phyloP scores from a whole-genome alignment of 2,113 vertebrate species.

The Phasianus colchicus region DNA sequence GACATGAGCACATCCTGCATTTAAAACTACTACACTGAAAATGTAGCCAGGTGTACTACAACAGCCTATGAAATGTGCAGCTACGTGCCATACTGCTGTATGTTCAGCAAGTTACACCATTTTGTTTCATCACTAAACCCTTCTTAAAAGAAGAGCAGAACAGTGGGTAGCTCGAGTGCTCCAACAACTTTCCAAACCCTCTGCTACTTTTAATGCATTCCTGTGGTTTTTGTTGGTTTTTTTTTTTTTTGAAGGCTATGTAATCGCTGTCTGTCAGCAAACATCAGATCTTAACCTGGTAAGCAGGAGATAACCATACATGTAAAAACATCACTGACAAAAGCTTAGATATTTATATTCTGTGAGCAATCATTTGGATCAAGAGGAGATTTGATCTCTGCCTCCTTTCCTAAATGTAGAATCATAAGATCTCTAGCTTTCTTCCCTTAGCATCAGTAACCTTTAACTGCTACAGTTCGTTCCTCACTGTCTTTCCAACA shows the following conservation, averaged over 20 bases:
- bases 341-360: background rate
- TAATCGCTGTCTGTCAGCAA: constrained; percentile 27
- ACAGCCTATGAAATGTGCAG: background rate
- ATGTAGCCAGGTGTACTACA: background rate
- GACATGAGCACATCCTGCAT: background rate
- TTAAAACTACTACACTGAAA: background rate
- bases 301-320: constrained; percentile 1
- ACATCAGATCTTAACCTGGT: background rate
- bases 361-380: background rate
- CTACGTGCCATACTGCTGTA: background rate
- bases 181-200: background rate
- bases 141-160: background rate
- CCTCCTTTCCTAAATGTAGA: background rate
- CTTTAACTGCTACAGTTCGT: background rate
- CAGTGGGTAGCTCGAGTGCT: background rate
- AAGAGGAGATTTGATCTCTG: background rate
- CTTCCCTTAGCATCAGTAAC: background rate
- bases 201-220: background rate
- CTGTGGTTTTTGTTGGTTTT: background rate
- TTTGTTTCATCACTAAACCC: background rate
- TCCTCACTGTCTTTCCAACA: background rate
- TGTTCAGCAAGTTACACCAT: background rate
- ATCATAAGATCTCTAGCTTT: background rate
- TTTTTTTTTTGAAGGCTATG: background rate
- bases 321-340: background rate